A percentile compares a stretch with the other conserved stretches of the same genome.
phyloP scores from a whole-genome alignment of 1,140 invertebrate species.

The Trichoplusia ni region DNA sequence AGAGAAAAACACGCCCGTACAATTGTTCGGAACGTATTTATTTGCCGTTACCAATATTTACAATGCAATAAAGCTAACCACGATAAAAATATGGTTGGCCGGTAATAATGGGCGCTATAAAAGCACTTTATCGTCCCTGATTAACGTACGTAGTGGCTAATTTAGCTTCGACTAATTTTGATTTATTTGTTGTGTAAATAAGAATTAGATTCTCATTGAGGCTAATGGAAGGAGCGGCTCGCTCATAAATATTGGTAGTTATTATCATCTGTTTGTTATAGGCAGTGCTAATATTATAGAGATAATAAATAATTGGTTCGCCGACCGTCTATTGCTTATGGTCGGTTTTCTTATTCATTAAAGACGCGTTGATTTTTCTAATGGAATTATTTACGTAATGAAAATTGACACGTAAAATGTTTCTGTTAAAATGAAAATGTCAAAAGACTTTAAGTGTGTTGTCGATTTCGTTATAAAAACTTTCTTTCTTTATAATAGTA shows the following conservation, averaged over 20 bases:
- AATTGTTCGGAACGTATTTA: slow-evolving; percentile 28
- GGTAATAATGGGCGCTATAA: slow-evolving; percentile 31
- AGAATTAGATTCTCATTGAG: slow-evolving; percentile 42
- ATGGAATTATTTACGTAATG: too few relatives aligned
- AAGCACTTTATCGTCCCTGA: slow-evolving; percentile 40
- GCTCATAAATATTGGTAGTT: slow-evolving; percentile 9
- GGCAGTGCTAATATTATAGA: slow-evolving; percentile 13
- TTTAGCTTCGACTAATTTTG: slow-evolving; percentile 40
- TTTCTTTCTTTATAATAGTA: too few relatives aligned
- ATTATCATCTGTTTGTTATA: slow-evolving; percentile 8
- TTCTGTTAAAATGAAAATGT: too few relatives aligned
- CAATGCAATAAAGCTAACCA: slow-evolving; percentile 42
- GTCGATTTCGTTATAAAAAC: too few relatives aligned
- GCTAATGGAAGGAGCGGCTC: slow-evolving; percentile 22
- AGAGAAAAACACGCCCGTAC: slow-evolving; percentile 21
- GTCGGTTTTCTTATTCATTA: too few relatives aligned
- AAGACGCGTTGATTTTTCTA: too few relatives aligned
- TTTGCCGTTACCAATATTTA: slow-evolving; percentile 45
- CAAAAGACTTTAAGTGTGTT: too few relatives aligned
- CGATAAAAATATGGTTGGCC: slow-evolving; percentile 37
- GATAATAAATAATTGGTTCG: slow-evolving; percentile 4
- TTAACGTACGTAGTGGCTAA: slow-evolving; percentile 25
- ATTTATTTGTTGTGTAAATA: slow-evolving; percentile 47
- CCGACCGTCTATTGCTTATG: neutral
- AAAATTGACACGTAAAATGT: too few relatives aligned